phyloP scores from a whole-genome alignment of 1,140 invertebrate species.

The Magallana angulata region DNA sequence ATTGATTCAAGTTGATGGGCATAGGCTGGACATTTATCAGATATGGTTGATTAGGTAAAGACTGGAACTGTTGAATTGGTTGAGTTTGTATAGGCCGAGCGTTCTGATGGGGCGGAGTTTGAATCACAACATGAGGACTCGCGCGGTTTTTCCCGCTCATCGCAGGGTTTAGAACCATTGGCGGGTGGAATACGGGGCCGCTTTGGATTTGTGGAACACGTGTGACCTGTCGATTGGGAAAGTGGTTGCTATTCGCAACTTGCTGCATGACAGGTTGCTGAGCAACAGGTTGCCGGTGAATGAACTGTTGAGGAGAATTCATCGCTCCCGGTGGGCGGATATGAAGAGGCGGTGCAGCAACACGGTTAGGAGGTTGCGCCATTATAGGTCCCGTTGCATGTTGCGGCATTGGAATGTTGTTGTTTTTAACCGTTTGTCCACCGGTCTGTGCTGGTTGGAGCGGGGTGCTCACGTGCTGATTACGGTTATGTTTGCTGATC shows the following conservation, averaged over 20 bases:
- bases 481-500: neutral
- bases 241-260: neutral
- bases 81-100: neutral
- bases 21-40: neutral
- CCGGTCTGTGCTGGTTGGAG: neutral
- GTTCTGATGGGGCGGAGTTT: neutral
- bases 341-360: neutral
- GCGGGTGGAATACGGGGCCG: neutral
- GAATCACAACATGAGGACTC: neutral
- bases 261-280: neutral
- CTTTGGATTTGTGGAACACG: neutral
- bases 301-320: neutral
- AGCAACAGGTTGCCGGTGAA: neutral
- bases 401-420: neutral
- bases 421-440: neutral
- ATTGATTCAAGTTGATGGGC: neutral
- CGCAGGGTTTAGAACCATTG: neutral
- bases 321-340: neutral
- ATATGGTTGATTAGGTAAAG: neutral
- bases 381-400: neutral
- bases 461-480: neutral
- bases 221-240: neutral
- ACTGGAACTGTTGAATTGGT: neutral
- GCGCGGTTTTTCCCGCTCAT: slow-evolving; percentile 11
- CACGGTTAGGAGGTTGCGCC: neutral